A percentile compares a stretch with the other conserved stretches of the same genome.
These are phyloP conservation scores for Leucophenga montana DNA, from an alignment of 2,888 invertebrate genomes.

Conservation along the genomic window DNA sequence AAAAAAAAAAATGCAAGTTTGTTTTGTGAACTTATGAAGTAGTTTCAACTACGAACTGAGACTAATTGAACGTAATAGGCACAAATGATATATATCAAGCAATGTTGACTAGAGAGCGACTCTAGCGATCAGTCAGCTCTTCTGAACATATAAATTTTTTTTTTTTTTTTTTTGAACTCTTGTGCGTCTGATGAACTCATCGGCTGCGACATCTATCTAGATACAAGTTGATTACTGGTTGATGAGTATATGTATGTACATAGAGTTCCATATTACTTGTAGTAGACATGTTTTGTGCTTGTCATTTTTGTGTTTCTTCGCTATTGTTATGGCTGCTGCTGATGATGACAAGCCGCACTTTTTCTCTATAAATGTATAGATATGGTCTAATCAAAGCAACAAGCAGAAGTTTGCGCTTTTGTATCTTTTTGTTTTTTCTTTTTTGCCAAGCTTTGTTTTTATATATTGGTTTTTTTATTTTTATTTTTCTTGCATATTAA, in stretches of 20 bases:
- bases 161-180: slow-evolving; percentile 50
- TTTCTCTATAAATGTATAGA: background rate
- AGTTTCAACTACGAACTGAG: slow-evolving; percentile 36
- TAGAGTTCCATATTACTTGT: background rate
- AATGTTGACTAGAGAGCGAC: background rate
- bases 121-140: background rate
- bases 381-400: slow-evolving; percentile 18
- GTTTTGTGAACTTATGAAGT: slow-evolving; percentile 25
- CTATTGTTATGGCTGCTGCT: background rate
- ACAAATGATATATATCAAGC: slow-evolving; percentile 48
- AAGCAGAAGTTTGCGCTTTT: slow-evolving; percentile 1
- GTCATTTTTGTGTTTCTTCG: background rate
- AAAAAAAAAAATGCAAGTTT: too few relatives aligned
- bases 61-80: slow-evolving; percentile 64
- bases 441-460: slow-evolving; percentile 17
- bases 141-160: background rate
- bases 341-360: slow-evolving; percentile 13
- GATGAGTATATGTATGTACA: background rate
- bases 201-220: slow-evolving; percentile 14
- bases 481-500: slow-evolving; percentile 63
- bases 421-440: slow-evolving; percentile 4
- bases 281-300: slow-evolving; percentile 2
- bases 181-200: slow-evolving; percentile 57
- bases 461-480: too few relatives aligned
- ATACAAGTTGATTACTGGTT: background rate